These are phyloP conservation scores for Tipula unca DNA, from an alignment of 2,888 invertebrate species.

Conservation along the genomic window DNA sequence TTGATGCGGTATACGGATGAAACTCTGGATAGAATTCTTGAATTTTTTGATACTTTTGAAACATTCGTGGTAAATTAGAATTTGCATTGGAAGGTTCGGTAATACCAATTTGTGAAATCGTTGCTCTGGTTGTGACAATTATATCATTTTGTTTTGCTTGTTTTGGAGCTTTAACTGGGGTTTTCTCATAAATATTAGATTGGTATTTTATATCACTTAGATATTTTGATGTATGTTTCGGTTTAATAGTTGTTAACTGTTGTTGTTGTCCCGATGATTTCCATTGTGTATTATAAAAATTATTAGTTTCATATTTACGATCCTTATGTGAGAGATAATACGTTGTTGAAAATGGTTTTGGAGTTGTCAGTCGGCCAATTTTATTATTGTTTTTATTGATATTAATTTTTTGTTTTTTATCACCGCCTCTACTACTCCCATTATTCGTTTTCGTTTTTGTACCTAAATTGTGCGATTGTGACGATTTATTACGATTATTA, in stretches of 20 bases:
- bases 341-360: conserved; percentile 18
- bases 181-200: conserved; percentile 30
- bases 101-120: not conserved
- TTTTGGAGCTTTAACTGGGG: conserved; percentile 38
- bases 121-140: conserved; percentile 23
- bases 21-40: conserved; percentile 68
- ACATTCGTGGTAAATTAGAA: conserved; percentile 57
- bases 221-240: conserved; percentile 20
- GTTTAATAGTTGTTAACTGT: conserved; percentile 23
- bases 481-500: conserved; percentile 26
- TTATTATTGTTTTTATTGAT: conserved; percentile 23
- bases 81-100: conserved; percentile 27
- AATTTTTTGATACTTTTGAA: conserved; percentile 66
- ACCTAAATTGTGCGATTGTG: not conserved
- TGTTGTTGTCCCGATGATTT: conserved; percentile 16
- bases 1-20: conserved; percentile 43
- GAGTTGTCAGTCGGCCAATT: conserved; percentile 20
- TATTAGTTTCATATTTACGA: conserved; percentile 8
- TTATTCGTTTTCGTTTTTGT: not conserved
- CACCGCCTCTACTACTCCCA: conserved; percentile 25
- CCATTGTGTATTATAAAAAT: conserved; percentile 21
- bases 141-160: conserved; percentile 37
- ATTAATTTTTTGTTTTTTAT: conserved; percentile 27
- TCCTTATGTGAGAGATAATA: not conserved
- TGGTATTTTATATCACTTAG: conserved; percentile 15